Base-by-base conservation (phyloP, 2,113 vertebrate genomes). In the Setophaga kirtlandii region DNA sequence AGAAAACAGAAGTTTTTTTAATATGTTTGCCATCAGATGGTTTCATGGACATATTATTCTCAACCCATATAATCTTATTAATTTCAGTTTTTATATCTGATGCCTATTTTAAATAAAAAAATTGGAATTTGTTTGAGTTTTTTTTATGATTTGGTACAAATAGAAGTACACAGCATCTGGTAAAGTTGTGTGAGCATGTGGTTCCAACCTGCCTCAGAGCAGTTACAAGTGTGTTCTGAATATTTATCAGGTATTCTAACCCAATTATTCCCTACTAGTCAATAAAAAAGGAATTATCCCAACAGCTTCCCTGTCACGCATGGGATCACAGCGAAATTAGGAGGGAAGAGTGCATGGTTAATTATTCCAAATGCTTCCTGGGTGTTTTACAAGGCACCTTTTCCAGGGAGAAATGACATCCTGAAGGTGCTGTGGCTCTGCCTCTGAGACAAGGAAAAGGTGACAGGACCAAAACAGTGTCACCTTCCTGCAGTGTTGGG, bases 261-360 rank as follows among this genome's bases (percentile, higher is more conserved):
- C 50, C 56, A 59, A 50, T 77, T 74, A 80, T 53, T 50, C 71
- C 24, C 59, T 49, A 25, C 42, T 22, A 50, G 85, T 55, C 92
- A 39, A 88, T 86, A 70, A 90, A 93, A 90, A 80, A 42, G 22
- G 63, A 93, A 90, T 93, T 86, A 77, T 49, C 18, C 1, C 69
- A 77, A 77, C 71, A 95, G 49, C 64, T 90, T 74, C 70, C 16
- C 47, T 63, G 81, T 56, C 87, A 73, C 44, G 22, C 70, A 42
- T 20, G 59, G 63, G 46, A 89, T 91, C 70, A 62, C 85, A 20
- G 31, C 1, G 2, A 84, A 83, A 28, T 70, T 30, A 90, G 69
- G 82, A 60, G 79, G 64, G 74, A 64, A 76, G 65, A 79, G 25
- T 22, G 20, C 49, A 11, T 7, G 5, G 39, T 86, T 81, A 53